These are phyloP conservation scores for Rhinogobius similis DNA, from an alignment of 2,113 vertebrate species.

Conservation along the genomic window DNA sequence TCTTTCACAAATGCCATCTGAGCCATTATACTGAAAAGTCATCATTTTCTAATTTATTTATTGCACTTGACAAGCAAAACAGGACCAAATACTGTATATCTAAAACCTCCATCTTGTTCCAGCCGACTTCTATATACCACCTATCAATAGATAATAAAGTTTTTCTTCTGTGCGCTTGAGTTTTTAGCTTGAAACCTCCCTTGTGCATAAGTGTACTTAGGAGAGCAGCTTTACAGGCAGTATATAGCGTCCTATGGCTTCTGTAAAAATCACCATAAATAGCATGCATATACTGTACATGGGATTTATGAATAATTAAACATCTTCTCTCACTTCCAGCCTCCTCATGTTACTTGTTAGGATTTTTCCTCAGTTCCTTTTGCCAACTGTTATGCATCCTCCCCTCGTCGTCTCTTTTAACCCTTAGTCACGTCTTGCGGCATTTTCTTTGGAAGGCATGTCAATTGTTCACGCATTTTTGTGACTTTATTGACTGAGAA, in stretches of 20 bases:
- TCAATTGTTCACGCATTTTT: constrained; percentile 54
- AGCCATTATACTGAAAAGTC: constrained; percentile 26
- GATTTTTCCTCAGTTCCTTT: constrained; percentile 17
- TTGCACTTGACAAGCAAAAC: neutral
- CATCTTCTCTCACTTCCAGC: constrained; percentile 48
- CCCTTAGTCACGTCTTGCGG: constrained; percentile 5
- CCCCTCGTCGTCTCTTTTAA: constrained; percentile 12
- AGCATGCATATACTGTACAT: constrained; percentile 71
- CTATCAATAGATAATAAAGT: constrained; percentile 52
- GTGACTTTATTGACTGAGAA: constrained; percentile 24
- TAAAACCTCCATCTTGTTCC: constrained; percentile 16
- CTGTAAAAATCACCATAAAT: constrained; percentile 73
- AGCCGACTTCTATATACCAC: neutral
- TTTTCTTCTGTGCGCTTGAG: constrained; percentile 32
- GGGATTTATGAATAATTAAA: constrained; percentile 78
- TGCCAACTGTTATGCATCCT: constrained; percentile 18
- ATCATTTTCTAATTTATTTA: constrained; percentile 1
- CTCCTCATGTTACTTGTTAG: constrained; percentile 22
- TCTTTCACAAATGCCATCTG: constrained; percentile 29
- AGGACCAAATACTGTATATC: constrained; percentile 10
- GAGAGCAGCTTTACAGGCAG: constrained; percentile 36
- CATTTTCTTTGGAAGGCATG: neutral
- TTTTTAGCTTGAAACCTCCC: constrained; percentile 43
- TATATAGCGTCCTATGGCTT: constrained; percentile 56
- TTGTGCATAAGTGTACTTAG: constrained; percentile 35